These are phyloP conservation scores for Popillia japonica DNA, from an alignment of 1,140 invertebrate species.

Conservation along the genomic window DNA sequence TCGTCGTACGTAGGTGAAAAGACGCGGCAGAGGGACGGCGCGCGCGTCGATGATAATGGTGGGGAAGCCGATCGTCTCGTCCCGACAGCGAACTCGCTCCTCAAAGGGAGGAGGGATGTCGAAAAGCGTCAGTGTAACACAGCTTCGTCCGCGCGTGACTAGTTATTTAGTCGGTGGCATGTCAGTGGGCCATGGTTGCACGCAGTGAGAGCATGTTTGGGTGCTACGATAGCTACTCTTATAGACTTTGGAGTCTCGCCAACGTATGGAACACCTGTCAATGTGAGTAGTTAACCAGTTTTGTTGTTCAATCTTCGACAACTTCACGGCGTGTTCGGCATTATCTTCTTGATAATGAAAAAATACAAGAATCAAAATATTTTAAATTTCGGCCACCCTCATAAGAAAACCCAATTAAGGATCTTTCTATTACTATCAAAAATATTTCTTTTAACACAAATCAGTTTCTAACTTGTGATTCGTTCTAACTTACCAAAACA, in stretches of 20 bases:
- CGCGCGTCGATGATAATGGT: conserved; percentile 57
- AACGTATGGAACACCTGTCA: conserved; percentile 74
- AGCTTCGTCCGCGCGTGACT: conserved; percentile 39
- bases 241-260: conserved; percentile 74
- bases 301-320: neutral
- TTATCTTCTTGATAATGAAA: neutral
- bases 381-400: no score
- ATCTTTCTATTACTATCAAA: neutral
- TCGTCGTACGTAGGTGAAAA: conserved; percentile 51
- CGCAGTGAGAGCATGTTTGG: conserved; percentile 72
- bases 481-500: neutral
- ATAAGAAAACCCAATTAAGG: neutral
- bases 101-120: conserved; percentile 40
- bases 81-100: conserved; percentile 12
- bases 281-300: conserved; percentile 65
- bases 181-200: conserved; percentile 61
- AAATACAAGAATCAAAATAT: neutral
- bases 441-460: neutral
- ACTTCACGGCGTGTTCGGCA: no score
- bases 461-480: neutral
- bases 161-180: conserved; percentile 36
- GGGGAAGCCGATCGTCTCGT: conserved; percentile 32
- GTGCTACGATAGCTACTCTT: conserved; percentile 73
- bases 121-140: conserved; percentile 20
- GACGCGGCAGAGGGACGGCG: conserved; percentile 44